phyloP scores from a whole-genome alignment of 1,140 invertebrate species.

The Chrysoperla carnea region DNA sequence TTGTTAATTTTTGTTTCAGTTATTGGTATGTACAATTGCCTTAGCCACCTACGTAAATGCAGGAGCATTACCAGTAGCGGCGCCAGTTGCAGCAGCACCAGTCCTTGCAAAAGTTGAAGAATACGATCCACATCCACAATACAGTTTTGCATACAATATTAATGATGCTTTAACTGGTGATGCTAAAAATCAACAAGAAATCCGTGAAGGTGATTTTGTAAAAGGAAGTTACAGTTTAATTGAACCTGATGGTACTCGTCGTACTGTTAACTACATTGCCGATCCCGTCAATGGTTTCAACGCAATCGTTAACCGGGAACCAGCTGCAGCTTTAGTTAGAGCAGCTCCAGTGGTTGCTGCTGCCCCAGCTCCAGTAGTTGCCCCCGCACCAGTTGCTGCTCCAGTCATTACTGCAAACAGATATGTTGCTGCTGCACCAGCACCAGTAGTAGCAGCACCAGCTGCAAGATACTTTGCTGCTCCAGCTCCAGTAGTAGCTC shows the following conservation, averaged over 20 bases:
- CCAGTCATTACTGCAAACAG: constrained; percentile 1
- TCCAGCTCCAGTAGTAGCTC: constrained; percentile 3
- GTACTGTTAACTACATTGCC: constrained; percentile 23
- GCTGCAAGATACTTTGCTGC: constrained; percentile 4
- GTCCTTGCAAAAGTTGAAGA: constrained; percentile 1
- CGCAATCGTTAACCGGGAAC: constrained; percentile 13
- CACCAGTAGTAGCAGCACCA: constrained; percentile 1
- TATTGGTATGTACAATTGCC: background rate
- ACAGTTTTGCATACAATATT: constrained; percentile 28
- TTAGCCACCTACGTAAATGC: constrained; percentile 7
- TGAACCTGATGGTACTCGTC: constrained; percentile 20
- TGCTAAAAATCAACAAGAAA: constrained; percentile 20
- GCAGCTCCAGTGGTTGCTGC: constrained; percentile 17
- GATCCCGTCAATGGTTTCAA: constrained; percentile 17
- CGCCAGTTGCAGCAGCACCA: constrained; percentile 17
- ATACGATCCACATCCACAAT: constrained; percentile 28
- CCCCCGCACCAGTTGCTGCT: constrained; percentile 20
- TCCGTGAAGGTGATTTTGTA: constrained; percentile 19
- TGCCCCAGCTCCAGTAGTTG: constrained; percentile 15
- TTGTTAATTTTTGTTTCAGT: no score
- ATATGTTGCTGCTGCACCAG: background rate
- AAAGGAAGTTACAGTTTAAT: constrained; percentile 12
- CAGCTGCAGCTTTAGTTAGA: constrained; percentile 17
- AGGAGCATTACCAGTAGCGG: constrained; percentile 11
- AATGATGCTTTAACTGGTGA: constrained; percentile 25